These are phyloP conservation scores for Ferrisia virgata DNA, from an alignment of 2,888 invertebrate species.

Conservation along the genomic window DNA sequence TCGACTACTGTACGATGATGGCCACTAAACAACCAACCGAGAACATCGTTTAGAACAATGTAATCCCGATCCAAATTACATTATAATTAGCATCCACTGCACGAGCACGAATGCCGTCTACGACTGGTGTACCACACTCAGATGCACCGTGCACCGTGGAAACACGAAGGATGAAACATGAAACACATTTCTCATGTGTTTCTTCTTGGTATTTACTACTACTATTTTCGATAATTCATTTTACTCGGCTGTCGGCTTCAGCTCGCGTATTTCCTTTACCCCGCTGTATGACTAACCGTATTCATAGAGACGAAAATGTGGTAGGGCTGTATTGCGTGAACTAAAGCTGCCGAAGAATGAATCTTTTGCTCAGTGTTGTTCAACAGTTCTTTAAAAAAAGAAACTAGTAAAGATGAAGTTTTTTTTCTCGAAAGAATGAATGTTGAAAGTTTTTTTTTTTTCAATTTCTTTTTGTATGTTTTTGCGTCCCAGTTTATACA, in stretches of 20 bases:
- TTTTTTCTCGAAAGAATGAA: too few species aligned
- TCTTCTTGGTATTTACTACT: neutral
- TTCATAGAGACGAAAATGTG: too few species aligned
- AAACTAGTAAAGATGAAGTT: too few species aligned
- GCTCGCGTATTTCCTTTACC: neutral
- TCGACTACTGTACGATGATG: neutral
- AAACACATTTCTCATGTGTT: neutral
- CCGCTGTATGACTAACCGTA: too few species aligned
- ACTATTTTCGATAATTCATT: too few species aligned
- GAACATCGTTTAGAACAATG: neutral
- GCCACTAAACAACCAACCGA: neutral
- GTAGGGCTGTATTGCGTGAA: too few species aligned
- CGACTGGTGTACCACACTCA: neutral
- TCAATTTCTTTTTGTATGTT: too few species aligned
- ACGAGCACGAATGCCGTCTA: neutral
- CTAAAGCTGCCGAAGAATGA: too few species aligned
- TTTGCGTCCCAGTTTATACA: too few species aligned
- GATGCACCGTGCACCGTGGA: neutral
- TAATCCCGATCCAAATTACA: constrained; percentile 9
- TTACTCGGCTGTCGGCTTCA: neutral
- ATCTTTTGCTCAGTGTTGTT: too few species aligned
- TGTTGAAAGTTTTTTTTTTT: too few species aligned
- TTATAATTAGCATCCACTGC: constrained; percentile 4
- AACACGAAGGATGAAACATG: neutral
- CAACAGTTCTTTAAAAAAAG: too few species aligned